Conservation (phyloP, 2,113 vertebrate genomes). For the Percina caprodes region DNA sequence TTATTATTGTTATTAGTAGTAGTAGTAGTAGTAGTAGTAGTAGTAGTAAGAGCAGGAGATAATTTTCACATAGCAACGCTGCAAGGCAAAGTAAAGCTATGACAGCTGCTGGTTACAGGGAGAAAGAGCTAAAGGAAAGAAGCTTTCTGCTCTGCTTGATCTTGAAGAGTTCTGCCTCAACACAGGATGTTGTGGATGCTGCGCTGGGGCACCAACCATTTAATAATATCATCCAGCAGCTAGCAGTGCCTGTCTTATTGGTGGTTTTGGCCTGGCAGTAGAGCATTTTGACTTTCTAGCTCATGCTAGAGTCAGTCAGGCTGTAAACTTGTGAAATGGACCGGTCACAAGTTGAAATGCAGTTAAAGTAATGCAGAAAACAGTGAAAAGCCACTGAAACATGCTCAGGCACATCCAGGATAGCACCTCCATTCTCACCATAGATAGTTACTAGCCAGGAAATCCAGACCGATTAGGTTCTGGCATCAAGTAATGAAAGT, state of each 20-base stretch:
- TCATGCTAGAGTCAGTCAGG: constrained; percentile 20
- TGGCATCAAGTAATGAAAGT: too few species aligned
- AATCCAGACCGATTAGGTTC: too few species aligned
- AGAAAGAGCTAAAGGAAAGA: constrained; percentile 9
- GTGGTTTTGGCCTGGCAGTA: constrained; percentile 25
- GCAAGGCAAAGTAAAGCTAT: constrained; percentile 12
- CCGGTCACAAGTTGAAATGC: neutral
- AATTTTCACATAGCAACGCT: constrained; percentile 24
- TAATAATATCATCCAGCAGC: constrained; percentile 52
- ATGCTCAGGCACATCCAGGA: too few species aligned
- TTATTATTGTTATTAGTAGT: too few species aligned
- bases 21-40: too few species aligned
- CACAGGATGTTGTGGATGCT: constrained; percentile 41
- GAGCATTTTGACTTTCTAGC: constrained; percentile 20
- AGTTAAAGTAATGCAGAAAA: neutral
- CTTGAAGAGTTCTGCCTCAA: constrained; percentile 35
- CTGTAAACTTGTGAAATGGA: neutral
- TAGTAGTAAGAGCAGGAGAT: too few species aligned
- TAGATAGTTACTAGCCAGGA: neutral
- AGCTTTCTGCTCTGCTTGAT: constrained; percentile 1
- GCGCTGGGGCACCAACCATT: constrained; percentile 23
- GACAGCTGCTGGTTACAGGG: neutral
- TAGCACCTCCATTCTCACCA: neutral
- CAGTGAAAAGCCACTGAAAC: neutral
- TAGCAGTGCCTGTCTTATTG: constrained; percentile 4